Conservation (phyloP, 1,140 invertebrate species). For the Scylla paramamosain region DNA sequence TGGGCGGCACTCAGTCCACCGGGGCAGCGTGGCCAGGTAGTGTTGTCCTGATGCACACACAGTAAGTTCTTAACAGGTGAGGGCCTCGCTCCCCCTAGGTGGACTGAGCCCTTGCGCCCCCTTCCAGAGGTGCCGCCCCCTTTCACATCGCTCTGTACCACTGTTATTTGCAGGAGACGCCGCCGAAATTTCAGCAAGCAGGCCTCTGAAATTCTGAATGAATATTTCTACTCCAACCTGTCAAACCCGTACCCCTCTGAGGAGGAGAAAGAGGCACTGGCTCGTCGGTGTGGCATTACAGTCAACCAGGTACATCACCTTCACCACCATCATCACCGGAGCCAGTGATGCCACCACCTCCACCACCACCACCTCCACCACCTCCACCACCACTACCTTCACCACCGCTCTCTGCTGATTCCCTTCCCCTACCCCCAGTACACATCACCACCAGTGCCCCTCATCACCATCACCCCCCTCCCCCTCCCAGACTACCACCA, state of each 20-base stretch:
- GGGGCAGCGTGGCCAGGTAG: neutral
- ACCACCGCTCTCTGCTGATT: neutral
- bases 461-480: no score
- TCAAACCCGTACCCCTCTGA: conserved; percentile 99
- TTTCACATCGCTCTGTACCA: neutral
- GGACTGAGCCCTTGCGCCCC: conserved; percentile 42
- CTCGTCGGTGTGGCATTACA: conserved; percentile 99
- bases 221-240: conserved; percentile 99
- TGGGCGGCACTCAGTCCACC: conserved; percentile 39
- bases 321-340: conserved; percentile 38
- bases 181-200: conserved; percentile 99
- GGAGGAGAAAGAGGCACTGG: conserved; percentile 99
- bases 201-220: conserved; percentile 99
- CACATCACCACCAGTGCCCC: no score
- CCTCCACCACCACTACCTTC: conserved; percentile 29
- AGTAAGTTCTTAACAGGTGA: neutral
- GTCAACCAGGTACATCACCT: conserved; percentile 90
- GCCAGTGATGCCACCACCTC: conserved; percentile 38
- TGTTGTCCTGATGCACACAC: neutral
- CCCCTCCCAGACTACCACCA: neutral
- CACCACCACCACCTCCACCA: conserved; percentile 25
- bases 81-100: conserved; percentile 22
- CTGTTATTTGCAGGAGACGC: conserved; percentile 88
- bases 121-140: neutral
- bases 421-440: neutral